Conservation (phyloP, 2,888 invertebrate genomes). For the Xylocampa areola region DNA sequence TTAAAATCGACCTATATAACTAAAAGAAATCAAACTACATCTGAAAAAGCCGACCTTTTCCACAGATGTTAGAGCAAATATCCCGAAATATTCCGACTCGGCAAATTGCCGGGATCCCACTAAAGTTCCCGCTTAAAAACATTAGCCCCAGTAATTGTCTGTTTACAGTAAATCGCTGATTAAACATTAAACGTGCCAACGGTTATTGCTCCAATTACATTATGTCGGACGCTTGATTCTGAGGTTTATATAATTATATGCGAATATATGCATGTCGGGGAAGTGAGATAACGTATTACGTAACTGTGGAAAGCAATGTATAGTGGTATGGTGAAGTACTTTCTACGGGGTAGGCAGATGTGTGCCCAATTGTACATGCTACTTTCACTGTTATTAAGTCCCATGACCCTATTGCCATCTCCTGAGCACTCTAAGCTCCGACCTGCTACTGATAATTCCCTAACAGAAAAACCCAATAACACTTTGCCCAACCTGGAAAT, state of each 20-base stretch:
- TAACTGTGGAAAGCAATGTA: neutral
- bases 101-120: conserved; percentile 29
- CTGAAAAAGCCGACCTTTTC: conserved; percentile 21
- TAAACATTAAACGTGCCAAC: conserved; percentile 38
- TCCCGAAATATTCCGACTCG: conserved; percentile 32
- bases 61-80: conserved; percentile 36
- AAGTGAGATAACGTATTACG: neutral
- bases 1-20: conserved; percentile 17
- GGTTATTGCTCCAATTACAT: conserved; percentile 52
- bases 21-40: too few relatives aligned
- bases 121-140: conserved; percentile 52
- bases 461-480: too few relatives aligned
- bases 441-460: too few relatives aligned
- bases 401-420: too few relatives aligned
- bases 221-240: conserved; percentile 29
- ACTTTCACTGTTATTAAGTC: too few relatives aligned
- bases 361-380: too few relatives aligned
- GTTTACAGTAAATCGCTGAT: conserved; percentile 55
- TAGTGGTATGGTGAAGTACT: too few relatives aligned
- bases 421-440: too few relatives aligned
- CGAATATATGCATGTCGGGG: conserved; percentile 13
- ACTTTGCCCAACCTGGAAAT: too few relatives aligned
- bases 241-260: conserved; percentile 29
- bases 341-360: too few relatives aligned
- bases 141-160: conserved; percentile 45